Conservation (phyloP, 53 echinoderm and acorn worm species). For the Luidia sarsii region DNA sequence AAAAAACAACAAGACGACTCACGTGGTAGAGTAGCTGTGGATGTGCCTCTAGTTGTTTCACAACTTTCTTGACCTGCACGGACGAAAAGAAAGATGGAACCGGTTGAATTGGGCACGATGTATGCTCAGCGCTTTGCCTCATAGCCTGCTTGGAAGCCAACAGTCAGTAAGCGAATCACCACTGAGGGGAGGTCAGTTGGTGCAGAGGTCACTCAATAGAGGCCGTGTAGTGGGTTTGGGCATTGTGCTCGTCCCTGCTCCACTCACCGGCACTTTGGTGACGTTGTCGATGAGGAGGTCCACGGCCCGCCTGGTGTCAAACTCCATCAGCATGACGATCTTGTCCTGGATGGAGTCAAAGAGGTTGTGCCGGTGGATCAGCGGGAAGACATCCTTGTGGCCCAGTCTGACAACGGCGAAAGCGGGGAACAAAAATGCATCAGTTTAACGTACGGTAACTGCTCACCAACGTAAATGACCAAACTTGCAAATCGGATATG, state of each 20-base stretch:
- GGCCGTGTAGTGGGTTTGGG: no score
- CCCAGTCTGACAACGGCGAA: conserved; percentile 66
- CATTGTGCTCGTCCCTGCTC: no score
- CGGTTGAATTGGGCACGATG: no score
- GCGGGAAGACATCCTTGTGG: conserved; percentile 88
- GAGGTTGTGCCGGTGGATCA: conserved; percentile 86
- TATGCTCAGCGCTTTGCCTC: no score
- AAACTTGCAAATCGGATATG: no score
- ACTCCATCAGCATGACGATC: conserved; percentile 90
- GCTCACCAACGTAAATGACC: no score
- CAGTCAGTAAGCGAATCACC: no score
- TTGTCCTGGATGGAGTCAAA: conserved; percentile 94
- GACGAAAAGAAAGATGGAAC: background rate
- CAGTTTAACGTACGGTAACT: no score
- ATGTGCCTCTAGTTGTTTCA: conserved; percentile 71
- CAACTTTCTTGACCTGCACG: conserved; percentile 84
- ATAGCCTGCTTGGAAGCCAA: no score
- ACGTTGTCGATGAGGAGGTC: conserved; percentile 84
- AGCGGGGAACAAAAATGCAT: background rate
- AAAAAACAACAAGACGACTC: conserved; percentile 24
- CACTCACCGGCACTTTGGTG: conserved; percentile 90
- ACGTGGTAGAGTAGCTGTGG: conserved; percentile 74
- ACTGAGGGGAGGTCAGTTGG: no score
- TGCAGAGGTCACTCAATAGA: no score
- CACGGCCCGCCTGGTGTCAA: conserved; percentile 74